Conservation (phyloP, 2,888 invertebrate genomes). For the Lasioglossum zephyrum region DNA sequence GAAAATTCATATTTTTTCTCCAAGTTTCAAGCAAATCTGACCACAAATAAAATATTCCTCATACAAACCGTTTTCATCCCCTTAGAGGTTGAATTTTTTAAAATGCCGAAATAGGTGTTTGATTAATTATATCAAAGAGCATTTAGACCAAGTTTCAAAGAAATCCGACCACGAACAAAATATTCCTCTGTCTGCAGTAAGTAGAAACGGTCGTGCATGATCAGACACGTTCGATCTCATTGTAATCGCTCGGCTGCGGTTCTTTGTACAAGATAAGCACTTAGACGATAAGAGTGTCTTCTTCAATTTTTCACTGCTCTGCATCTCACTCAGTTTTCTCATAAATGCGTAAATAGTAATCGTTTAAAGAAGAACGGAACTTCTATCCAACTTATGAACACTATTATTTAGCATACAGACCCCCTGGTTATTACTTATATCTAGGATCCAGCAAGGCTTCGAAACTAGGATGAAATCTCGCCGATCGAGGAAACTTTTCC, state of each 20-base stretch:
- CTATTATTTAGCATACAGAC: not conserved
- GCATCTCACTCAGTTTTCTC: not conserved
- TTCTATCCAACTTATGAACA: not conserved
- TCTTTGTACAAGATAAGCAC: not conserved
- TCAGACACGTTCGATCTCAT: not conserved
- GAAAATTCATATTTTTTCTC: no score
- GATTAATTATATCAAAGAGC: no score
- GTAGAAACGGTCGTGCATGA: slow-evolving; percentile 5
- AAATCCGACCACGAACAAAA: no score
- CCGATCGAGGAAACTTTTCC: not conserved
- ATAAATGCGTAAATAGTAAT: not conserved
- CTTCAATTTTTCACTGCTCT: not conserved
- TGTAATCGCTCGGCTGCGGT: not conserved
- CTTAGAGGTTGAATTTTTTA: no score
- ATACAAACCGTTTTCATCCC: no score
- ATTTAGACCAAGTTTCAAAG: no score
- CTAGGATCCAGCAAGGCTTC: not conserved
- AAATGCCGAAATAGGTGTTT: no score
- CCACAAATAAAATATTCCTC: no score
- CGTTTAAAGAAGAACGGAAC: not conserved
- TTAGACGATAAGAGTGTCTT: not conserved
- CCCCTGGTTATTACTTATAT: not conserved
- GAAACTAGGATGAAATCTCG: not conserved
- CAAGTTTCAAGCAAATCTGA: no score
- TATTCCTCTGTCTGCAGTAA: not conserved